Evolutionary conservation across 2,888 invertebrate species (phyloP), one percentile per base, ranked within the genome.

Genomic region (Noctua janthina): DNA sequence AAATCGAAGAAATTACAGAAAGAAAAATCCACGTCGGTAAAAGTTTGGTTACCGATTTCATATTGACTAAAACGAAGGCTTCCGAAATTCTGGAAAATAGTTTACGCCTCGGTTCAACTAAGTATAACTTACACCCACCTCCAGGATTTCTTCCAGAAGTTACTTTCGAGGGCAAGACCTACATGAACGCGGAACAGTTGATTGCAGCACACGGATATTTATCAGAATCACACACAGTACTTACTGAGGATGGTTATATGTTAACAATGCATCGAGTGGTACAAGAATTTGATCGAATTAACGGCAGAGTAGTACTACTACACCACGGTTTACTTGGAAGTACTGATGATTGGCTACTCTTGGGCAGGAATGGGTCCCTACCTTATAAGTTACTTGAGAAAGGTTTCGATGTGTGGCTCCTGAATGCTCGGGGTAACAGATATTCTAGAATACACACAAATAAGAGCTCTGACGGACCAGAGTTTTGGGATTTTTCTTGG

Each of bases 341-440:
- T 81, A 91, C 94, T n/a, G 91, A 91, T 56, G 93, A 95, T 79
- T 94, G 94, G 94, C 75, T 94, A 35, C 78, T 93, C 20, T 89
- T 93, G 46, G 93, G 93, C 5, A 84, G 91, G 35, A 87, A 90
- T n/a, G 88, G 84, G 77, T 87, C 92, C 17, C 81, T 95, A 10
- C 92, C 94, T 0, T 94, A 92, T 83, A 79, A 93, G 56, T 74
- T 98, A 95, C 93, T 96, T 94, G 94, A 98, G 75, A 92, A 93
- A 10, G 96, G 96, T 15, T 97, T 95, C 84, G 97, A 97, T 83
- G 97, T 97, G 0, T 98, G 95, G 98, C 96, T 94, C 94, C 93
- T 96, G 17, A 97, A 97, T 78, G 92, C 92, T 11, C 91, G 94
- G 82, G 93, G 94, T 35, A 95, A 93, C 75, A 91, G 88, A 85